These are phyloP conservation scores for Rhinolophus ferrumequinum DNA, from an alignment of 2,113 vertebrate species.

Conservation along the genomic window DNA sequence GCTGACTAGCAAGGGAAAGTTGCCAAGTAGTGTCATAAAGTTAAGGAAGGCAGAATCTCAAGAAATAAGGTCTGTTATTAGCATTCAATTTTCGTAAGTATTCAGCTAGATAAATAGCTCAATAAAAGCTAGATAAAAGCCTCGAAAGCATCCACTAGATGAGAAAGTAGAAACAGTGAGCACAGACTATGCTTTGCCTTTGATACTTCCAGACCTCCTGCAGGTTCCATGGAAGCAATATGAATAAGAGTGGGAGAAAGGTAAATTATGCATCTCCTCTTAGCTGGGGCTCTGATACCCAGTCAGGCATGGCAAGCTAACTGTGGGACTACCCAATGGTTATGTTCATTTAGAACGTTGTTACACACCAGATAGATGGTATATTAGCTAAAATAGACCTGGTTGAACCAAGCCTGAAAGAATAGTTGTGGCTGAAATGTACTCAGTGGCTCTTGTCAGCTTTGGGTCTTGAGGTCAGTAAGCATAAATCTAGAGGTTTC, in stretches of 20 bases:
- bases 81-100: neutral
- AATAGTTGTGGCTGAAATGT: neutral
- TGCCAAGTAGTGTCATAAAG: neutral
- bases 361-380: neutral
- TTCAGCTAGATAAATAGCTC: neutral
- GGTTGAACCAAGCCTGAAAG: neutral
- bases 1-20: neutral
- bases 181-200: neutral
- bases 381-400: neutral
- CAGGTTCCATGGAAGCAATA: neutral
- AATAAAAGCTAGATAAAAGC: neutral
- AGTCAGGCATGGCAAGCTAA: neutral
- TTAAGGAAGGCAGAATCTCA: neutral
- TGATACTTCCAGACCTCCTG: neutral
- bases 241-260: neutral
- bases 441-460: neutral
- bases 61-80: neutral
- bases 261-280: neutral
- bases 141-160: neutral
- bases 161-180: conserved; percentile 7
- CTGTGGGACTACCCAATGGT: neutral
- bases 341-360: neutral
- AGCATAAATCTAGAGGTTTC: neutral
- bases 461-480: neutral
- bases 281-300: neutral